Conservation (phyloP, 2,888 invertebrate species). For the Allophyes oxyacanthae region DNA sequence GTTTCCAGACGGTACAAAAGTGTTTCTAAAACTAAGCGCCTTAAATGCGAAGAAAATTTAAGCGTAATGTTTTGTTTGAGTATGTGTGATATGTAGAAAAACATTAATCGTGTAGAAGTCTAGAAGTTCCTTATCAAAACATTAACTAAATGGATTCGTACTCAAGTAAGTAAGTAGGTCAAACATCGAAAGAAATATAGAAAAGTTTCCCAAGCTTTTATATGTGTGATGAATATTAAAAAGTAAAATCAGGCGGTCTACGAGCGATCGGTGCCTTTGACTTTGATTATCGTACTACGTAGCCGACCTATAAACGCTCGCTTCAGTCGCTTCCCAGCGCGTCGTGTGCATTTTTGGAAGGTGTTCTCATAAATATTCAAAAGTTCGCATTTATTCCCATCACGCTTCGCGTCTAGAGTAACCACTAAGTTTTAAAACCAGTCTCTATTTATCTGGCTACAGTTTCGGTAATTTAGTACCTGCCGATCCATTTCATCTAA, state of each 20-base stretch:
- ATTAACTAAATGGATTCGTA: neutral
- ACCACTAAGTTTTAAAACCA: conserved; percentile 49
- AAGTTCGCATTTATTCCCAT: conserved; percentile 52
- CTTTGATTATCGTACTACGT: conserved; percentile 57
- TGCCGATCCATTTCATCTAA: conserved; percentile 16
- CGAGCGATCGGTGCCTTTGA: conserved; percentile 54
- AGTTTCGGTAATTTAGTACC: conserved; percentile 23
- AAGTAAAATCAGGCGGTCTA: conserved; percentile 44
- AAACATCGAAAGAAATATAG: conserved; percentile 8
- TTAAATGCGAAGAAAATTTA: too few species aligned
- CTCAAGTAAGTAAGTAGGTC: conserved; percentile 3
- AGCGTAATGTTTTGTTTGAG: too few species aligned
- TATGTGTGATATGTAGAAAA: too few species aligned
- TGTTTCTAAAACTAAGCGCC: too few species aligned
- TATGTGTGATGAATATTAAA: conserved; percentile 56
- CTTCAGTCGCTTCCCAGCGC: conserved; percentile 17
- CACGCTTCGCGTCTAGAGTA: conserved; percentile 41
- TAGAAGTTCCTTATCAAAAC: too few species aligned
- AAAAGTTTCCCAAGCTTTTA: conserved; percentile 13
- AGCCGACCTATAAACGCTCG: conserved; percentile 22
- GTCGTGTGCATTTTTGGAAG: conserved; percentile 70
- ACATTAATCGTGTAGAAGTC: too few species aligned
- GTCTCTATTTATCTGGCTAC: conserved; percentile 32
- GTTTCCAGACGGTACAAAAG: too few species aligned
- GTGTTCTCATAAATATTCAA: conserved; percentile 72